Evolutionary conservation across 2,113 vertebrate genomes (phyloP), one percentile per base, ranked within the genome.

Genomic region (Oostethus manadensis): DNA sequence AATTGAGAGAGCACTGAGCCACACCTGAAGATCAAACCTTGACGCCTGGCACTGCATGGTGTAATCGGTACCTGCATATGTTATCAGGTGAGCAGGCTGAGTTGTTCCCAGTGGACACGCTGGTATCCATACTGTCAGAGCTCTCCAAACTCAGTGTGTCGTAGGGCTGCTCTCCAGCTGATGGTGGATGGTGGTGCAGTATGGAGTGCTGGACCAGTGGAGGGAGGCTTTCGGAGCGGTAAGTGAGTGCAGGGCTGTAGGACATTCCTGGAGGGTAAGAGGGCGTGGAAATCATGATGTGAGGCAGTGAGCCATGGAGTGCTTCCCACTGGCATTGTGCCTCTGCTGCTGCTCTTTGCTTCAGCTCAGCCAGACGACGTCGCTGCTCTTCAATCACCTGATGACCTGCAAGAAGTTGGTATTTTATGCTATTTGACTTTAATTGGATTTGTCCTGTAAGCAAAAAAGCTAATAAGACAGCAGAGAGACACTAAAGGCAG

Each of bases 51-150:
- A 5, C 4, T 33, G 29, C 29, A 1, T 33, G 29, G 44, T 46
- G 11, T 10, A 20, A 18, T 57, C 4, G 56, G 0, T 71, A 94
- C 94, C 93, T 91, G 80, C 83, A 87, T 81, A 86, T 70, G 79
- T 89, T 88, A 79, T 99, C 95, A 0, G 96, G 97, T 0, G 97
- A 99, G 81, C 94, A 99, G 44, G 92, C 93, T 0, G 96, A 98
- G 85, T 92, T 92, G 86, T 91, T 94, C 40, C 94, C 91, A 0
- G 93, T 92, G 68, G 97, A 99, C 60, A 97, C 79, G 79, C 93
- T 97, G 83, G 97, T 99, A 71, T 98, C 97, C 91, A 98, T 75
- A 87, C 96, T 99, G 90, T 99, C 97, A 0, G 97, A 99, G 85
- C 97, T 99, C 87, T 99, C 96, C 79, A 99, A 86, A 74, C 97